Evolutionary conservation across 1,140 invertebrate genomes (phyloP), one percentile per base, ranked within the genome.

Genomic region (Hyposmocoma kahamanoa): DNA sequence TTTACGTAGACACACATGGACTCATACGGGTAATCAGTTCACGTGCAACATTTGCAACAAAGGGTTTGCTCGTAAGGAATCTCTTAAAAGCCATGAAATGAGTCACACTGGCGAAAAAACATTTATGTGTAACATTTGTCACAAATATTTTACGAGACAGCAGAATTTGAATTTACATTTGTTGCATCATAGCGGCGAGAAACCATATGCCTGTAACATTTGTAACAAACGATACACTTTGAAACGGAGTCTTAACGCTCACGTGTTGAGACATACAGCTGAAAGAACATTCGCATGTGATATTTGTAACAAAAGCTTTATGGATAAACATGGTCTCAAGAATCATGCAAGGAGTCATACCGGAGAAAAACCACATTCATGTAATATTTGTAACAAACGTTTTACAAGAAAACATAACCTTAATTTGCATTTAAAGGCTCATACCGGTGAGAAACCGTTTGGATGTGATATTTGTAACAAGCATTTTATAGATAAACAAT

Each of bases 391-490:
- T 11, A 9, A 11, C 19, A 44, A 28, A 17, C n/a, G 13, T 13
- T 44, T 44, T 26, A 9, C 22, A 8, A 13, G 19, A 10, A 24
- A 13, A 15, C 10, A 28, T 10, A 8, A 28, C 5, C 22, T 44
- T 2, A 20, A 3, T 4, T 3, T 24, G 9, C 42, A 44, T 28
- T 8, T 9, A 26, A 19, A 8, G 1, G 18, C 22, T 22, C 42
- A 44, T 15, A 26, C 42, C 0, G 42, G 22, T 28, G 42, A 44
- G 24, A 44, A 28, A 18, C 42, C 42, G 13, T 44, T 15, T 26
- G 6, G 9, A 3, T 44, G 42, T 28, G 24, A 44, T 28, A 19
- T 44, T 17, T 44, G 42, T 30, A 19, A 28, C 10, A 44, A 44
- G 15, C 18, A 21, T 3, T 44, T 44, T 15, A 30, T 15, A 44